A percentile compares a stretch with the other conserved stretches of the same genome.
Evolutionary conservation across 2,888 invertebrate species (phyloP).

Genomic region (Calliopum simillimum): DNA sequence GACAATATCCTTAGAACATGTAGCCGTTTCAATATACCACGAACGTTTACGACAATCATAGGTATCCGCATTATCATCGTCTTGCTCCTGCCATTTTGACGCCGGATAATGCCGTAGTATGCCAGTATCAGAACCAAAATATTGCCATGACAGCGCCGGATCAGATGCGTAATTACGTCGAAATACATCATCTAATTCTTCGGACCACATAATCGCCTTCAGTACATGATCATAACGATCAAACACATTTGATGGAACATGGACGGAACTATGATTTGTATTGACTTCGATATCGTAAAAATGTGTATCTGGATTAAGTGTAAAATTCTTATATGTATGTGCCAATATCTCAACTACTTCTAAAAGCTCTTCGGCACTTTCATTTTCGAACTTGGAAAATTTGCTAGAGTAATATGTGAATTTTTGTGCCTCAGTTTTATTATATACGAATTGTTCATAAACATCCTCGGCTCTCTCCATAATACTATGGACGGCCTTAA

Average conservation of each 20-base stretch:
- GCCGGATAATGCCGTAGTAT: slow-evolving; percentile 94
- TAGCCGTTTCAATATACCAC: slow-evolving; percentile 98
- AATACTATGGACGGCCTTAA: slow-evolving; percentile 90
- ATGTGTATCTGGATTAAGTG: slow-evolving; percentile 79
- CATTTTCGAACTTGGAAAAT: slow-evolving; percentile 72
- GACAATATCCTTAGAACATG: slow-evolving; percentile 96
- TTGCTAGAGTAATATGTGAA: slow-evolving; percentile 83
- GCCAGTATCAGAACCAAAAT: slow-evolving; percentile 95
- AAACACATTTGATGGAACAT: slow-evolving; percentile 94
- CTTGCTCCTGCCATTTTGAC: slow-evolving; percentile 73
- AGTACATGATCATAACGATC: slow-evolving; percentile 79
- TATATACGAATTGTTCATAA: slow-evolving; percentile 74
- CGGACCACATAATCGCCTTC: slow-evolving; percentile 91
- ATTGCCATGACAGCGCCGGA: slow-evolving; percentile 95
- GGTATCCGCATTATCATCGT: slow-evolving; percentile 73
- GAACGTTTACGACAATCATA: slow-evolving; percentile 94
- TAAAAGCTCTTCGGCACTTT: slow-evolving; percentile 54
- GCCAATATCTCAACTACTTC: slow-evolving; percentile 57
- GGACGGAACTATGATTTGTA: slow-evolving; percentile 85
- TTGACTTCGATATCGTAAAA: slow-evolving; percentile 88
- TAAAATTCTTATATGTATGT: slow-evolving; percentile 70
- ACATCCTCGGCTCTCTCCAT: slow-evolving; percentile 79
- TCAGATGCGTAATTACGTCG: slow-evolving; percentile 86
- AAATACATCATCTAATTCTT: slow-evolving; percentile 85
- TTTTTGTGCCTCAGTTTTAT: slow-evolving; percentile 60